phyloP scores from a whole-genome alignment of 2,888 invertebrate genomes.

The Timandra comae region DNA sequence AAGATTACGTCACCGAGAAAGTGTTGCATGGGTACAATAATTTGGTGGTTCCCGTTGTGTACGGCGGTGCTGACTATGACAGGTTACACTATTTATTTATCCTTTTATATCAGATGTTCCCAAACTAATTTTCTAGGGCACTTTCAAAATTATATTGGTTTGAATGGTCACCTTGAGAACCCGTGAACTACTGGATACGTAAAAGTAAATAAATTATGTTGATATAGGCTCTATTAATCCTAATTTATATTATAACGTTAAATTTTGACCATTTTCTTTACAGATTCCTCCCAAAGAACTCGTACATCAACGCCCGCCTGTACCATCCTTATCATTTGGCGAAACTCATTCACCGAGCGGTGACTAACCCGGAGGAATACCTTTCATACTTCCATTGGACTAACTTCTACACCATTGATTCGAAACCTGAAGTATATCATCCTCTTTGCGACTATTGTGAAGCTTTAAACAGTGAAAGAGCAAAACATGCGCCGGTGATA shows the following conservation, averaged over 20 bases:
- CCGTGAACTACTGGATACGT: too few relatives aligned
- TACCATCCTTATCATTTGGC: conserved; percentile 45
- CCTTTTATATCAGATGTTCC: too few relatives aligned
- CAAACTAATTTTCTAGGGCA: too few relatives aligned
- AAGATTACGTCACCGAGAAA: conserved; percentile 53
- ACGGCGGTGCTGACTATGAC: conserved; percentile 79
- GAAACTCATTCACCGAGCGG: conserved; percentile 30
- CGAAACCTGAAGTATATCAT: conserved; percentile 18
- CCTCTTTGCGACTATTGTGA: conserved; percentile 45
- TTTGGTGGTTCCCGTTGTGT: conserved; percentile 81
- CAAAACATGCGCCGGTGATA: conserved; percentile 18
- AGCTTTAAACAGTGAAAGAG: conserved; percentile 27
- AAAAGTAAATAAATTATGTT: too few relatives aligned
- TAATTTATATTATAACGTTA: too few relatives aligned
- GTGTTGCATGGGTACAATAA: conserved; percentile 64
- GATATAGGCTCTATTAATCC: too few relatives aligned
- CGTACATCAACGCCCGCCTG: conserved; percentile 46
- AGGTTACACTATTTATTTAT: conserved; percentile 41
- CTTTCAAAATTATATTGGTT: too few relatives aligned
- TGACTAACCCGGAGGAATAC: conserved; percentile 27
- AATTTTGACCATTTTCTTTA: too few relatives aligned
- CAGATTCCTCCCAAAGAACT: conserved; percentile 48
- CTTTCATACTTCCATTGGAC: conserved; percentile 47
- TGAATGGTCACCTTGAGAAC: too few relatives aligned
- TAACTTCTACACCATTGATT: conserved; percentile 37